A percentile compares a stretch with the other conserved stretches of the same genome.
phyloP scores from a whole-genome alignment of 2,113 vertebrate genomes.

The Silurus glanis region DNA sequence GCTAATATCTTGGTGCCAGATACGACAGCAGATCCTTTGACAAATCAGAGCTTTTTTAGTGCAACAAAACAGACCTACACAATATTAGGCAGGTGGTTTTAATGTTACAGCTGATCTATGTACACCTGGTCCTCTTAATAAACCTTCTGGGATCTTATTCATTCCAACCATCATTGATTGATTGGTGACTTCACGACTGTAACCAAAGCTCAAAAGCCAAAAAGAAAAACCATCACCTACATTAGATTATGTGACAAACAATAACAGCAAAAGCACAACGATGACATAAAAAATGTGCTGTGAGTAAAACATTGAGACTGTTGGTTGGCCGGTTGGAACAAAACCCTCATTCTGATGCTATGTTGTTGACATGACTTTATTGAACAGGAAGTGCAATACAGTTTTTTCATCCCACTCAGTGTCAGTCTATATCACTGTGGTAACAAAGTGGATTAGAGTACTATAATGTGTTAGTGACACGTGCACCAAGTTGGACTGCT shows the following conservation, averaged over 20 bases:
- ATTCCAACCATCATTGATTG: neutral
- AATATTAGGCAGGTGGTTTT: too few species aligned
- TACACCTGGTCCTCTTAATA: conserved; percentile 14
- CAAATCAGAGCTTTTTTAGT: too few species aligned
- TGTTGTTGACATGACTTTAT: neutral
- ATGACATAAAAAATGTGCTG: neutral
- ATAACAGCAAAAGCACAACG: neutral
- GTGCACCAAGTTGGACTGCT: neutral
- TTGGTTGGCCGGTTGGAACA: neutral
- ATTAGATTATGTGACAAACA: neutral
- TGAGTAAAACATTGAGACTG: neutral
- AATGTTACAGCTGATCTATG: neutral
- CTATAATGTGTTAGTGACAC: neutral
- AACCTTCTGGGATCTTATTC: conserved; percentile 8
- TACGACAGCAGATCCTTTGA: too few species aligned
- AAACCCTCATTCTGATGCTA: neutral
- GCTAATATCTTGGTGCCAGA: too few species aligned
- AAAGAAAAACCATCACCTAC: neutral
- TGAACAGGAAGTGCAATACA: neutral
- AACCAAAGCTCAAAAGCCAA: neutral
- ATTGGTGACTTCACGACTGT: conserved; percentile 1
- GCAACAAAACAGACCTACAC: too few species aligned
- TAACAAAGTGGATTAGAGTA: conserved; percentile 14
- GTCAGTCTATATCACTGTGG: conserved; percentile 26
- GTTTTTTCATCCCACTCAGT: conserved; percentile 1